Evolutionary conservation across 2,888 invertebrate genomes (phyloP), one percentile per base, ranked within the genome.

Genomic region (Euzophera pinguis): DNA sequence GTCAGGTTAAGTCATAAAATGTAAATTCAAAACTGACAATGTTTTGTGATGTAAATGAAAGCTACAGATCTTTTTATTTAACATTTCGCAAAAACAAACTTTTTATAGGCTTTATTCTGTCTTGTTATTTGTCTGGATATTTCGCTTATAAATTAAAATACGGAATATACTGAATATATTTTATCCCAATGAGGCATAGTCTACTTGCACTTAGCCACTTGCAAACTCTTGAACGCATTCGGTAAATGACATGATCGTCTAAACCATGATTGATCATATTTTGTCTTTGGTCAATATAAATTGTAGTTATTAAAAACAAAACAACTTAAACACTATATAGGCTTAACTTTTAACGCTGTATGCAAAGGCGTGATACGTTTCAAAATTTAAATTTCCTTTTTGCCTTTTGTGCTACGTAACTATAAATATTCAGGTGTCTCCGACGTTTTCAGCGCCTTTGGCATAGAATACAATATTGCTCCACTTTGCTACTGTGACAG

Each of bases 31-130:
- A 13, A 29, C n/a, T 45, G 29, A 32, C 14, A 45, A 45, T 8
- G 43, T 45, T 13, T 27, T 45, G 43, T 45, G 29, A 45, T 22
- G 43, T 45, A 45, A 45, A 32, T 45, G 13, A 22, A 45, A 45
- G 29, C 29, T 45, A 5, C 43, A 13, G 12, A 10, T 29, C 29
- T 32, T 45, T 45, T 8, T 42, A 4, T n/a, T 43, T 45, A 14
- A 45, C 14, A 32, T 29, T 29, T 29, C 22, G 22, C 22, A 22
- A 22, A 22, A 22, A 22, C 2, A 22, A 22, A 22, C 22, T 22
- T 22, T 5, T 22, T 22, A n/a, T n/a, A n/a, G n/a, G n/a, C n/a
- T n/a, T n/a, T n/a, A n/a, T n/a, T n/a, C n/a, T n/a, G n/a, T n/a
- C n/a, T n/a, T n/a, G n/a, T n/a, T n/a, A n/a, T n/a, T n/a, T 22